Evolutionary conservation across 2,113 vertebrate species (phyloP).

Genomic region (Pungitius pungitius): DNA sequence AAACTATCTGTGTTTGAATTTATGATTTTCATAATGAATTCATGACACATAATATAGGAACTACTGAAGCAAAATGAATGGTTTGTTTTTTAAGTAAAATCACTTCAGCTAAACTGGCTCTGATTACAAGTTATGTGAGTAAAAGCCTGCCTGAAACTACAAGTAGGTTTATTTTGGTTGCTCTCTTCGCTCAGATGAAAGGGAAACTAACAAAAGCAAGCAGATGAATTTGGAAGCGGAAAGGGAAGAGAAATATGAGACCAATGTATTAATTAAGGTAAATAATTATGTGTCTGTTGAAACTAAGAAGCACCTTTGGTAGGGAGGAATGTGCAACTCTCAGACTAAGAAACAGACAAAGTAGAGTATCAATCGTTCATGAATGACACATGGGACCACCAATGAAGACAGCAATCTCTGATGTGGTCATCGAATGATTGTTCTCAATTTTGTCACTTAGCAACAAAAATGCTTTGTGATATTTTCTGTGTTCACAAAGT

Average conservation of each 20-base stretch:
- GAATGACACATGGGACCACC: neutral
- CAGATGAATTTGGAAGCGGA: neutral
- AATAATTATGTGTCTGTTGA: neutral
- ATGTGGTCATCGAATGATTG: neutral
- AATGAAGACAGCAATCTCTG: neutral
- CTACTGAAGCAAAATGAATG: neutral
- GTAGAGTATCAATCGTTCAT: neutral
- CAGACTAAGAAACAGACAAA: neutral
- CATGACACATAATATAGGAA: neutral
- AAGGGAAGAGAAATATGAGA: neutral
- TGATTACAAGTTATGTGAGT: neutral
- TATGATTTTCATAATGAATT: neutral
- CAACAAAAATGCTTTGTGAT: neutral
- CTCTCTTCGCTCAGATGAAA: neutral
- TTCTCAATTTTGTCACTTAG: neutral
- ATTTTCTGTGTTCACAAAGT: neutral
- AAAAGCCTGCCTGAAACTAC: neutral
- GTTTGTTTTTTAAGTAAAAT: slow-evolving; percentile 1
- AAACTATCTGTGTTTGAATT: neutral
- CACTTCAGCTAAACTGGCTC: neutral
- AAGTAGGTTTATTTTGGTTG: neutral
- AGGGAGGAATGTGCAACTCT: neutral
- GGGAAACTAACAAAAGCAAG: neutral
- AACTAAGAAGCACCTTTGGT: neutral
- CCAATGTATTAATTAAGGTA: neutral